A percentile compares a stretch with the other conserved stretches of the same genome.
Evolutionary conservation across 64 coral and sea anemone species (phyloP).

Genomic region (Montipora efflorescens): DNA sequence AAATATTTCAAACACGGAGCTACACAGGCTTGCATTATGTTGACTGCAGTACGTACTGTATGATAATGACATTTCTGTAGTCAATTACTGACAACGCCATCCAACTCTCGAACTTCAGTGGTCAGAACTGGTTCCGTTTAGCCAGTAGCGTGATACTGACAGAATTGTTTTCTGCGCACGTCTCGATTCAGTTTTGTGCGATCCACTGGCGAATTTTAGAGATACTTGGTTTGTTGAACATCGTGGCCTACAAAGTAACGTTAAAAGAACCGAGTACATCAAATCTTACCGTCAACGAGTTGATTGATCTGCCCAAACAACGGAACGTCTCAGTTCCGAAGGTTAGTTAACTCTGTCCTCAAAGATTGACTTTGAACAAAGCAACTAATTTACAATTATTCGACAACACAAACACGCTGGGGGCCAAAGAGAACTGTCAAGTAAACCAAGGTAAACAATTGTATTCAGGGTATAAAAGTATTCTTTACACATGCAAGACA

Average conservation of each 20-base stretch:
- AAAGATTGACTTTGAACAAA: slow-evolving; percentile 54
- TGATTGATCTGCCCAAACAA: slow-evolving; percentile 58
- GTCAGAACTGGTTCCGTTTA: background rate
- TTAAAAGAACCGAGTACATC: slow-evolving; percentile 8
- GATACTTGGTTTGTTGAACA: background rate
- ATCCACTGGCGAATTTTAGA: background rate
- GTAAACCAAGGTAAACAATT: slow-evolving; percentile 89
- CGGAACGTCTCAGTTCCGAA: slow-evolving; percentile 11
- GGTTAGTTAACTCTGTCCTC: slow-evolving; percentile 53
- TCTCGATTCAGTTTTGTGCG: background rate
- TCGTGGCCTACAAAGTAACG: background rate
- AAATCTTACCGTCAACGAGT: slow-evolving; percentile 47
- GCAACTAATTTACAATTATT: slow-evolving; percentile 77
- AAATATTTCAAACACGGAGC: slow-evolving; percentile 34
- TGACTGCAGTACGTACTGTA: slow-evolving; percentile 50
- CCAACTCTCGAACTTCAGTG: background rate
- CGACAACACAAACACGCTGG: slow-evolving; percentile 92
- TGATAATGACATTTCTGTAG: slow-evolving; percentile 41
- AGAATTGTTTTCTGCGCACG: background rate
- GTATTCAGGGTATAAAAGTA: slow-evolving; percentile 87
- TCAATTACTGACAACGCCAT: slow-evolving; percentile 24
- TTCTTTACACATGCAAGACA: slow-evolving; percentile 92
- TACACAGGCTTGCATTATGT: slow-evolving; percentile 42
- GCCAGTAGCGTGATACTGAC: background rate
- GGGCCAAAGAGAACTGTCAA: slow-evolving; percentile 68